Evolutionary conservation across 2,888 invertebrate genomes (phyloP).

Genomic region (Aphelenchoides bicaudatus): DNA sequence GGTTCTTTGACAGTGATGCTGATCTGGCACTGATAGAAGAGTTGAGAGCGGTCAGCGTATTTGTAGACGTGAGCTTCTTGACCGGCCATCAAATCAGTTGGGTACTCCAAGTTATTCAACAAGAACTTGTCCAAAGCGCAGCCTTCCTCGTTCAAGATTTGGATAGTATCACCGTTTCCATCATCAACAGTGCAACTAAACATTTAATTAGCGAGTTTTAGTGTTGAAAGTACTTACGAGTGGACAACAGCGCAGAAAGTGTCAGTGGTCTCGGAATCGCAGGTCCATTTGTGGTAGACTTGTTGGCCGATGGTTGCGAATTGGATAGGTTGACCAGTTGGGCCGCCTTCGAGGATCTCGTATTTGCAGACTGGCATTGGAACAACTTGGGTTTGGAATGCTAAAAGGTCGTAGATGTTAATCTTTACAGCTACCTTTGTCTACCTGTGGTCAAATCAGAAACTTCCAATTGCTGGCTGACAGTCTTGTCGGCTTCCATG

Average conservation of each 20-base stretch:
- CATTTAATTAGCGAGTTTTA: not conserved
- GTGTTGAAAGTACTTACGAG: constrained; percentile 23
- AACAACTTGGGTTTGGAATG: constrained; percentile 59
- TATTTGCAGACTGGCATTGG: constrained; percentile 60
- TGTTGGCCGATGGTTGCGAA: constrained; percentile 59
- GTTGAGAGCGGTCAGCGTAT: constrained; percentile 57
- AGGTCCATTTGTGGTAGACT: constrained; percentile 60
- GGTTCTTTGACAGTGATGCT: constrained; percentile 59
- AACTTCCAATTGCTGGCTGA: constrained; percentile 56
- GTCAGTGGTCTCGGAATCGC: constrained; percentile 58
- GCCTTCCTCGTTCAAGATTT: constrained; percentile 58
- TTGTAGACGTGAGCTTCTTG: constrained; percentile 61
- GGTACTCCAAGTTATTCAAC: constrained; percentile 60
- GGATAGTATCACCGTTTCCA: constrained; percentile 57
- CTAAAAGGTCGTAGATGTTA: too few species aligned
- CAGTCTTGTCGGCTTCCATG: constrained; percentile 61
- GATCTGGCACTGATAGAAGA: constrained; percentile 61
- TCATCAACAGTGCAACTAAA: constrained; percentile 55
- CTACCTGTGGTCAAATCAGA: constrained; percentile 59
- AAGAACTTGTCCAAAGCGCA: constrained; percentile 59
- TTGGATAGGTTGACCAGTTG: constrained; percentile 57
- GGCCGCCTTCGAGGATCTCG: constrained; percentile 59
- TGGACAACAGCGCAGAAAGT: constrained; percentile 60
- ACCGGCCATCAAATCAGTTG: constrained; percentile 59
- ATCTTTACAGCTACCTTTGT: too few species aligned